Evolutionary conservation across 2,888 invertebrate genomes (phyloP).

Genomic region (Digitonthophagus gazella): DNA sequence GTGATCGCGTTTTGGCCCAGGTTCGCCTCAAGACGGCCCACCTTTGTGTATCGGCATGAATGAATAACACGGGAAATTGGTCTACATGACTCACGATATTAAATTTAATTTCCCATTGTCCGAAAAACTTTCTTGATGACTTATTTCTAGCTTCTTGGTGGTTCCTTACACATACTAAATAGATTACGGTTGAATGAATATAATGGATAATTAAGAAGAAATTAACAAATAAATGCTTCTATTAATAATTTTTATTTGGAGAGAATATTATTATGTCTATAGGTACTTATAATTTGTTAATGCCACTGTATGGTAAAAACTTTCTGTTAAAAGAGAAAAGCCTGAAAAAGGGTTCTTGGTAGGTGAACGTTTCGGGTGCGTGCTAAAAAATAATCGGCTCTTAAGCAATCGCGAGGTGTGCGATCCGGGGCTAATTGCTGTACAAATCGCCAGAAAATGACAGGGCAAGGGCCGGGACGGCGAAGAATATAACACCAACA

Average conservation of each 20-base stretch:
- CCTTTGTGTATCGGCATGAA: conserved; percentile 20
- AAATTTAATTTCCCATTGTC: conserved; percentile 26
- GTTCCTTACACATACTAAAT: no score
- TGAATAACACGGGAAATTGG: conserved; percentile 32
- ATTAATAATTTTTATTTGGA: no score
- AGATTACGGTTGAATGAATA: no score
- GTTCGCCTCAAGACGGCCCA: background rate
- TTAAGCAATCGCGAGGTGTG: background rate
- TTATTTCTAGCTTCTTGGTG: conserved; percentile 15
- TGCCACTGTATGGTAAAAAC: background rate
- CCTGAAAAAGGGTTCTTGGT: no score
- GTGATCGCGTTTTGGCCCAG: background rate
- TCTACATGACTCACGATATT: conserved; percentile 34
- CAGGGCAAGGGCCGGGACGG: conserved; percentile 39
- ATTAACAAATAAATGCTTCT: no score
- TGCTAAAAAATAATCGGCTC: background rate
- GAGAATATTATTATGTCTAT: no score
- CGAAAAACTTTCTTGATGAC: conserved; percentile 23
- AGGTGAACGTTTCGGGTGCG: background rate
- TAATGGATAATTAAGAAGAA: background rate
- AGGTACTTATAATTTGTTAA: no score
- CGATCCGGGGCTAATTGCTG: conserved; percentile 13
- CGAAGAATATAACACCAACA: conserved; percentile 41
- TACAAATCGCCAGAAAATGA: conserved; percentile 32
- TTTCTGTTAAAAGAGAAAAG: no score